A percentile compares a stretch with the other conserved stretches of the same genome.
These are phyloP conservation scores for Microctonus aethiopoides DNA, from an alignment of 2,888 invertebrate genomes.

Conservation along the genomic window DNA sequence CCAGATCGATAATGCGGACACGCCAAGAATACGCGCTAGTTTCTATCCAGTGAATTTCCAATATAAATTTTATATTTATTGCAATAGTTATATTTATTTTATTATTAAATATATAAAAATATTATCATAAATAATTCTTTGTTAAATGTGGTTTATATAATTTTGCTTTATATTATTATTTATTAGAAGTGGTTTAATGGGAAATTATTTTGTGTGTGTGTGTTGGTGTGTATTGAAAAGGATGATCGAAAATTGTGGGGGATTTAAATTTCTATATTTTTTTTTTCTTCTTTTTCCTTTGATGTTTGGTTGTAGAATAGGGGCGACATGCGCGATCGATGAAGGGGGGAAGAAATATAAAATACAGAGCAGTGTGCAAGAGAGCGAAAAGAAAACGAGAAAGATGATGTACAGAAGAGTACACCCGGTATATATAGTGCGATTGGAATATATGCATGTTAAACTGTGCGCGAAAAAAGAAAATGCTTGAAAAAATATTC, in stretches of 20 bases:
- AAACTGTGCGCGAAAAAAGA: not conserved
- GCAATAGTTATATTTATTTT: too few species aligned
- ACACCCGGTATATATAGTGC: not conserved
- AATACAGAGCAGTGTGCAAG: too few species aligned
- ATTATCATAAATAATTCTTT: too few species aligned
- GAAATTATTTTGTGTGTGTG: not conserved
- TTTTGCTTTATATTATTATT: too few species aligned
- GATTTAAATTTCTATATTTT: not conserved
- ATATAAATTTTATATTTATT: conserved; percentile 8
- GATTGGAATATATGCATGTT: not conserved
- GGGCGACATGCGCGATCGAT: conserved; percentile 12
- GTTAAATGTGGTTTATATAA: too few species aligned
- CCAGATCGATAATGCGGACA: conserved; percentile 24
- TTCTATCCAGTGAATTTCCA: conserved; percentile 12
- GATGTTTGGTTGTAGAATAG: conserved; percentile 7
- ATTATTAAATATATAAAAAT: too few species aligned
- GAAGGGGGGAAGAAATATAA: not conserved
- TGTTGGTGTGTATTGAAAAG: too few species aligned
- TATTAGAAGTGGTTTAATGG: too few species aligned
- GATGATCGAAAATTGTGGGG: not conserved
- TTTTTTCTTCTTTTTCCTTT: not conserved
- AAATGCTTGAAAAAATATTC: not conserved
- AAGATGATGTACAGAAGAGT: not conserved
- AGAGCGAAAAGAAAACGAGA: too few species aligned
- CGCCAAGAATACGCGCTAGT: conserved; percentile 20